Evolutionary conservation across 2,113 vertebrate genomes (phyloP).

Genomic region (Casuarius casuarius): DNA sequence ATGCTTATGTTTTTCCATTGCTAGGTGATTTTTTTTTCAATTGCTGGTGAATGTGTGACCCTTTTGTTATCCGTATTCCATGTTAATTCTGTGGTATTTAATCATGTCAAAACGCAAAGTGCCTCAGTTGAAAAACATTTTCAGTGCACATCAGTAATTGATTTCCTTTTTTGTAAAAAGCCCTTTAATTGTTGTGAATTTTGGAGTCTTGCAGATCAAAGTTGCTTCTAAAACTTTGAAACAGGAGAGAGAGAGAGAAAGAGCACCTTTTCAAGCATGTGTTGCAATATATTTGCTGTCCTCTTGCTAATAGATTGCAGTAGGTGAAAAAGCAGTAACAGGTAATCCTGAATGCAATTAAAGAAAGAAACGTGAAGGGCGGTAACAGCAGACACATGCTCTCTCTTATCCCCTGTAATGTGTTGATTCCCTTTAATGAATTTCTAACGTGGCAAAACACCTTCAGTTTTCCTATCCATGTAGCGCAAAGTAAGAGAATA

Average conservation of each 20-base stretch:
- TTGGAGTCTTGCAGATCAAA: not conserved
- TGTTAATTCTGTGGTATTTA: conserved; percentile 10
- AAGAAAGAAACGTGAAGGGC: not conserved
- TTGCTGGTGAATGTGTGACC: not conserved
- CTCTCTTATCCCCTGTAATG: not conserved
- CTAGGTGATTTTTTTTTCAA: not conserved
- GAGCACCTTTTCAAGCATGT: not conserved
- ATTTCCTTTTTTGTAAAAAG: not conserved
- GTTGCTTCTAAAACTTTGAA: not conserved
- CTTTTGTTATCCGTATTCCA: not conserved
- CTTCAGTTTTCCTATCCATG: not conserved
- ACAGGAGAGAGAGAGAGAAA: not conserved
- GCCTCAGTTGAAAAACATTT: not conserved
- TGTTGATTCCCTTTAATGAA: not conserved
- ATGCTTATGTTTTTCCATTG: not conserved
- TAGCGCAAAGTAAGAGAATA: not conserved
- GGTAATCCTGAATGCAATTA: not conserved
- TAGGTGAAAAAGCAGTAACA: not conserved
- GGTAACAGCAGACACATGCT: not conserved
- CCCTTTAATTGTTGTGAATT: not conserved
- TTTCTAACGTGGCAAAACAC: not conserved
- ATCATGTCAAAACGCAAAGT: not conserved
- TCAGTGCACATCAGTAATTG: not conserved
- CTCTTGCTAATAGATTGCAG: not conserved
- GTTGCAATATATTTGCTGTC: not conserved